A percentile compares a stretch with the other conserved stretches of the same genome.
phyloP scores from a whole-genome alignment of 2,797 vertebrate genomes.

The Otolemur crassicaudatus region DNA sequence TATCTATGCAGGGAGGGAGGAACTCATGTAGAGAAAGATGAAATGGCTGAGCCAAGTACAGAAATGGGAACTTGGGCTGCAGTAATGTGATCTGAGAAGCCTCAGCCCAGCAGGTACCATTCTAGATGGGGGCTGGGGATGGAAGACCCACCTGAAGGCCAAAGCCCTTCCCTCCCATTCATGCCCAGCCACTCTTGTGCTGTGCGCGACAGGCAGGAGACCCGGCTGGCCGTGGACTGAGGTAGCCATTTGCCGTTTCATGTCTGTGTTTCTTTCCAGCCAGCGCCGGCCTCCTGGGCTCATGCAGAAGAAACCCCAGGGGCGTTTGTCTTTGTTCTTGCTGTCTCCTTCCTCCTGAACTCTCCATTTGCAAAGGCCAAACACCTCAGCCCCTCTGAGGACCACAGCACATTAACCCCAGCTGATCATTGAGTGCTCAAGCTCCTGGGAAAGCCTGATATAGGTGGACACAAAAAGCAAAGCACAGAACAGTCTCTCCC shows the following conservation, averaged over 20 bases:
- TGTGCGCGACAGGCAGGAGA: not conserved
- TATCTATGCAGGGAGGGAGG: not conserved
- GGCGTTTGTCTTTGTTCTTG: not conserved
- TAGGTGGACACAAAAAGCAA: not conserved
- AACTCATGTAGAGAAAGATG: not conserved
- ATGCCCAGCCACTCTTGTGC: fast-evolving
- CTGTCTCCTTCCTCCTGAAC: not conserved
- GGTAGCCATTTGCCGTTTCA: not conserved
- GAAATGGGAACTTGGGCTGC: not conserved
- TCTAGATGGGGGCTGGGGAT: not conserved
- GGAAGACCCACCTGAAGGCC: fast-evolving
- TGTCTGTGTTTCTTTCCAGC: not conserved
- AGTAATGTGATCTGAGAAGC: fast-evolving
- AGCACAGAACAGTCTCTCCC: not conserved
- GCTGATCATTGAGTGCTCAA: not conserved
- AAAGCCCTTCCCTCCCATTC: not conserved
- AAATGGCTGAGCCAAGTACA: not conserved
- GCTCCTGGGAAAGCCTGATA: not conserved
- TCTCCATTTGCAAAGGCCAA: not conserved
- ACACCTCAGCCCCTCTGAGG: not conserved
- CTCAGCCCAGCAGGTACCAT: not conserved
- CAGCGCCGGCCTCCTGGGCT: not conserved
- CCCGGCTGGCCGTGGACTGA: not conserved
- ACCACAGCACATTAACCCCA: not conserved
- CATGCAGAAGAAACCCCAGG: not conserved